These are phyloP conservation scores for Melolontha melolontha DNA, from an alignment of 2,888 invertebrate species.

Conservation along the genomic window DNA sequence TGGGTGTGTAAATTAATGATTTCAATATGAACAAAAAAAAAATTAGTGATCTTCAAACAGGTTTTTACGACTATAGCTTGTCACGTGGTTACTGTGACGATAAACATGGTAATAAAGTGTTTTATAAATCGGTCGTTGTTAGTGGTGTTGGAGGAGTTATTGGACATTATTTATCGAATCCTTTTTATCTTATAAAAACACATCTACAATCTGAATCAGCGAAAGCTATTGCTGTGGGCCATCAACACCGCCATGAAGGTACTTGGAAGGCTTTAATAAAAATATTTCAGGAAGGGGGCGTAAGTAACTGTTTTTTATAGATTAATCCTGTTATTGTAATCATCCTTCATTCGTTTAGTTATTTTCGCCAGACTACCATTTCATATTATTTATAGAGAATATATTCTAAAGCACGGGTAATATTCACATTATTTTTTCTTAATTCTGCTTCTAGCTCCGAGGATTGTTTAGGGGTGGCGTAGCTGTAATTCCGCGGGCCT, in stretches of 20 bases:
- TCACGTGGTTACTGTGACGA: constrained; percentile 61
- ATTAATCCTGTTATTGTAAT: neutral
- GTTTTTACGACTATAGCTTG: constrained; percentile 58
- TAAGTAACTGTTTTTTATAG: constrained; percentile 53
- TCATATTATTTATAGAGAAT: no score
- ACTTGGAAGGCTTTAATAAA: constrained; percentile 66
- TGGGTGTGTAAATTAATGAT: constrained; percentile 55
- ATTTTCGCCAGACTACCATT: no score
- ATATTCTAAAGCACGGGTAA: no score
- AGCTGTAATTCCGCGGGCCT: constrained; percentile 79
- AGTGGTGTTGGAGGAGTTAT: constrained; percentile 75
- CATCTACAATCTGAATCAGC: constrained; percentile 84
- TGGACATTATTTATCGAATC: constrained; percentile 79
- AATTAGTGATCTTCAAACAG: constrained; percentile 49
- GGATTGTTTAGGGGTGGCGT: constrained; percentile 85
- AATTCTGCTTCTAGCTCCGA: constrained; percentile 55
- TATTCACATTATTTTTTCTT: neutral
- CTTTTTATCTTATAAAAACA: constrained; percentile 85
- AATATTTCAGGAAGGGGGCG: constrained; percentile 69
- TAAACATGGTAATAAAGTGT: constrained; percentile 66
- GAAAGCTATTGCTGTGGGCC: constrained; percentile 83
- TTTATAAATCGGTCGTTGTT: constrained; percentile 65
- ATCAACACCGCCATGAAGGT: constrained; percentile 80
- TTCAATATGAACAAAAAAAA: neutral
- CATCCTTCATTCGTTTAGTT: no score